Conservation (phyloP, 2,888 invertebrate genomes). For the Pyrgus malvae region DNA sequence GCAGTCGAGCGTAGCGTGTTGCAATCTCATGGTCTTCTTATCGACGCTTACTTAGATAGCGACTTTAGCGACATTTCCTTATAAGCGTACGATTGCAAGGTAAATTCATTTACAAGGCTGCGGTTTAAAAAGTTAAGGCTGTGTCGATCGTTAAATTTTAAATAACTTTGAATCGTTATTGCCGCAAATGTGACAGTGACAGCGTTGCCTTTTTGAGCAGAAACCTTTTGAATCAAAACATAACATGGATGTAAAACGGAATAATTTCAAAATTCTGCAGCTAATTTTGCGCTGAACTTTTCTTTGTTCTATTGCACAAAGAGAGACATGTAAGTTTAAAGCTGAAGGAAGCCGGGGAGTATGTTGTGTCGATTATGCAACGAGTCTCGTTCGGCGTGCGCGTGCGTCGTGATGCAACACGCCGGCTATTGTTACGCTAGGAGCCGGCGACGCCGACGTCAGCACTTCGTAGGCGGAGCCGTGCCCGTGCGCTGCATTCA, state of each 20-base stretch:
- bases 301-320: constrained; percentile 20
- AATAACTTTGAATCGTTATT: constrained; percentile 23
- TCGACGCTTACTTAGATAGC: constrained; percentile 31
- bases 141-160: constrained; percentile 26
- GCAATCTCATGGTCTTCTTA: constrained; percentile 35
- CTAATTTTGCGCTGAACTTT: no score
- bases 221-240: constrained; percentile 5
- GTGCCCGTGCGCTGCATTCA: constrained; percentile 28
- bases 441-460: constrained; percentile 42
- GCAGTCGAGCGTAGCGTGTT: constrained; percentile 33
- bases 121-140: constrained; percentile 38
- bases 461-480: constrained; percentile 37
- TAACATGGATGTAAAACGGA: no score
- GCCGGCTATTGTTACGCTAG: constrained; percentile 41
- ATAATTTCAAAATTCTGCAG: no score
- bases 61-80: constrained; percentile 39
- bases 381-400: constrained; percentile 32
- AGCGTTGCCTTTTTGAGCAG: constrained; percentile 6
- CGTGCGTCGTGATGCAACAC: constrained; percentile 42
- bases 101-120: constrained; percentile 32
- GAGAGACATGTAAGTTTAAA: constrained; percentile 8
- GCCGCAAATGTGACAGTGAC: constrained; percentile 1
- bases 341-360: constrained; percentile 23
- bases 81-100: constrained; percentile 33
- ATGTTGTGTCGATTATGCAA: constrained; percentile 35